Base-by-base conservation (phyloP, 1,140 invertebrate genomes). In the Vanessa tameamea region DNA sequence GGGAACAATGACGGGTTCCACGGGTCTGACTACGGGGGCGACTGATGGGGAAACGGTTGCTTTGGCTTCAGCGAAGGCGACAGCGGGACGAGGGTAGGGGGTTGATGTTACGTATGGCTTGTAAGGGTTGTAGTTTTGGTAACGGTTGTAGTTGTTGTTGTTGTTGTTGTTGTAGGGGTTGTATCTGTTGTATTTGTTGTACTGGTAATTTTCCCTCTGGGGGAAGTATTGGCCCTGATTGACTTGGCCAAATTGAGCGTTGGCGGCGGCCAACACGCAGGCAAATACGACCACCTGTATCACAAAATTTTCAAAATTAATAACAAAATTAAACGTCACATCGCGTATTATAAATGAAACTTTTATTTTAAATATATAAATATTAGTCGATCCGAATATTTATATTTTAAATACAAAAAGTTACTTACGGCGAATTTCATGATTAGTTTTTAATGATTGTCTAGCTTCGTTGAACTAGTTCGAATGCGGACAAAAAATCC, bases 361-460 rank as follows among this genome's bases (percentile, higher is more conserved):
- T 11, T 20, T n/a, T 0, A 53, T 43, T 51, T 51, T 47, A 47
- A 16, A 65, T 26, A 51, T 67, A 9, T 77, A 59, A 61, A n/a
- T 72, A 69, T 69, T 65, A 53, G 70, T 64, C 16, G 70, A 53
- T 55, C 16, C 20, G 8, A 15, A 57, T n/a, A 57, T 23, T 55
- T 67, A 48, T 57, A 51, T 68, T 69, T 75, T 65, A 69, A 47
- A 14, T 31, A 55, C 15, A 23, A 61, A 75, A 70, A 69, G 75
- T 66, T 84, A 91, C 89, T 91, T 85, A 91, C 89, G 47, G 82
- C 82, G 82, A 83, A 85, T 87, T 81, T 91, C 89, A 91, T 91
- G 80, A 85, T 91, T 70, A 70, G 77, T 80, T 77, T 81, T 78
- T 77, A 78, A 75, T 73, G 80, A 80, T 87, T 82, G 82, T 57